Conservation (phyloP, 2,113 vertebrate species). For the Quiscalus mexicanus region DNA sequence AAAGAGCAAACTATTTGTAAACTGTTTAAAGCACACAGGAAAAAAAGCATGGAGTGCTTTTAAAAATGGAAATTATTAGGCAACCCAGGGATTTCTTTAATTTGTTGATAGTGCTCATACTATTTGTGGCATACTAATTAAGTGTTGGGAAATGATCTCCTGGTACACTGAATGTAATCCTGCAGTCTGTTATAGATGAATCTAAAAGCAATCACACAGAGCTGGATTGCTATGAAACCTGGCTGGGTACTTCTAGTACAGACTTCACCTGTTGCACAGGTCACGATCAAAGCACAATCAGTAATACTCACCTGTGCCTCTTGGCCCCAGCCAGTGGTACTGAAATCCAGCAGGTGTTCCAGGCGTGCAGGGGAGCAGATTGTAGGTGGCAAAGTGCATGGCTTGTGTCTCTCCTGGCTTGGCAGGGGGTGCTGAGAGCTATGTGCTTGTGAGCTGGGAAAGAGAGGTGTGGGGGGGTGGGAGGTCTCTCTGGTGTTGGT, state of each 20-base stretch:
- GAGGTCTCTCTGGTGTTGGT: background rate
- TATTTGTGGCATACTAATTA: slow-evolving; percentile 36
- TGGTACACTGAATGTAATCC: background rate
- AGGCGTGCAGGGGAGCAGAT: background rate
- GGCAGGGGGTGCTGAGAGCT: fast-evolving
- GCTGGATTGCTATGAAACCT: background rate
- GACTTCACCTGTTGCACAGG: background rate
- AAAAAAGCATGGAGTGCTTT: background rate
- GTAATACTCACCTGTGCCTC: background rate
- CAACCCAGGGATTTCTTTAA: background rate
- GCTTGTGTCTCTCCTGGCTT: background rate
- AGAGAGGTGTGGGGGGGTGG: fast-evolving
- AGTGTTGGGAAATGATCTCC: background rate
- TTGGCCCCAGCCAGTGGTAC: background rate
- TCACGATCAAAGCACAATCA: background rate
- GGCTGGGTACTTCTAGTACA: background rate
- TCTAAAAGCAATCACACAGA: background rate
- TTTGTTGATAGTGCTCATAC: background rate
- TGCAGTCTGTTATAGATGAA: background rate
- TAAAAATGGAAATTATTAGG: background rate
- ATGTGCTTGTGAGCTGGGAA: background rate
- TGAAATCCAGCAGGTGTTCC: background rate
- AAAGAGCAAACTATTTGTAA: slow-evolving; percentile 14
- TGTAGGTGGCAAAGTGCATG: fast-evolving
- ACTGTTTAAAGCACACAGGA: background rate